Base-by-base conservation (phyloP, 2,888 invertebrate genomes). In the Drymonia ruficornis region DNA sequence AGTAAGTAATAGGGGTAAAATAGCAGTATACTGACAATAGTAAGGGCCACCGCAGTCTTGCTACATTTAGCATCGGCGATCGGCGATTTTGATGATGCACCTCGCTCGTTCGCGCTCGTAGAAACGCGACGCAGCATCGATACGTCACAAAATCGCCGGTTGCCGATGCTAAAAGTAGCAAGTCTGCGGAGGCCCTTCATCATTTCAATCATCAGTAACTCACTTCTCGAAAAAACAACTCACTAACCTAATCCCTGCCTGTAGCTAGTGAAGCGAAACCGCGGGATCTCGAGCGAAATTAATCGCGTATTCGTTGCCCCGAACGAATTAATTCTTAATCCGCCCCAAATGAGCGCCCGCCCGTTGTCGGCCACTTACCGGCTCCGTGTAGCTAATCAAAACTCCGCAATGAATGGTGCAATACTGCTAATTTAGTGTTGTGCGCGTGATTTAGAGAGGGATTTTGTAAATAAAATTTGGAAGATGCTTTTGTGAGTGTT, bases 251-350 rank as follows among this genome's bases (percentile, higher is more conserved):
- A 36, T 53, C 53, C 43, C 45, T 23, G 31, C 15, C 34, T 47
- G 15, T 16, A 12, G 2, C 65, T 67, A 65, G 63, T 65, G 64
- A 72, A 55, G 59, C 36, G 56, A 64, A 70, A 68, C 70, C 66
- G 49, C 69, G 60, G 59, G 49, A 60, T 49, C 66, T 61, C 59
- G 50, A 56, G 70, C 64, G 76, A 75, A 77, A 78, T 81, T 79
- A 81, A 79, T 80, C 71, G 79, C 65, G 66, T 59, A 71, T 72
- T 71, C 70, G 70, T 70, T 63, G 66, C 61, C 59, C 63, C 69
- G 71, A 67, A 56, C 61, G 76, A 80, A 80, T 80, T 80, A 81
- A 80, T 76, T 74, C 74, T 76, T 80, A 80, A 81, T 80, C 80
- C 78, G 55, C 58, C 63, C 69, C 67, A 74, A 79, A 79, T 77